Percentiles rank a stretch among this genome's conserved stretches.
phyloP scores from a whole-genome alignment of 2,797 vertebrate genomes.

The Ctenopoma multispine region DNA sequence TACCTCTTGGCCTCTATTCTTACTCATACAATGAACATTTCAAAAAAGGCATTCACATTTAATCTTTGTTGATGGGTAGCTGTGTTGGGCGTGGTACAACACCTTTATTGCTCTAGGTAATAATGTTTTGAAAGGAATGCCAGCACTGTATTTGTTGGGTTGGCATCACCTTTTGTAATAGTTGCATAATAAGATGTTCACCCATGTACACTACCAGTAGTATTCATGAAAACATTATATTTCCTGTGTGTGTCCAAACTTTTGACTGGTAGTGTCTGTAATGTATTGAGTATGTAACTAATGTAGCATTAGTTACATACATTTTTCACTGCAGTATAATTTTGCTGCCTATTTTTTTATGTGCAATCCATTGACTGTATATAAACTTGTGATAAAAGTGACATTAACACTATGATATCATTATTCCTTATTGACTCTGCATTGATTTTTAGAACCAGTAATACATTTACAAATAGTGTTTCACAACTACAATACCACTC shows the following conservation, averaged over 20 bases:
- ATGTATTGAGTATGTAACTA: too few species aligned
- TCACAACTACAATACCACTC: slow-evolving; percentile 12
- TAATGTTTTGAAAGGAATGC: neutral
- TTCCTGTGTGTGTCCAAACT: too few species aligned
- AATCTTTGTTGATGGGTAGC: neutral
- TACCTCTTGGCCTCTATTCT: slow-evolving; percentile 4
- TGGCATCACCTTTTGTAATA: neutral
- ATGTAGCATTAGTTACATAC: neutral
- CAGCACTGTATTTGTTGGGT: neutral
- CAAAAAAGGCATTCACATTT: neutral
- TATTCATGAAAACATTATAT: too few species aligned
- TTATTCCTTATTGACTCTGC: slow-evolving; percentile 1
- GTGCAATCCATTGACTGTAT: neutral
- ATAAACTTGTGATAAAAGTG: neutral
- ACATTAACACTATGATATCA: neutral
- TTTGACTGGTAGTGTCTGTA: too few species aligned
- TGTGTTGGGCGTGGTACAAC: neutral
- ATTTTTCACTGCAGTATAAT: slow-evolving; percentile 6
- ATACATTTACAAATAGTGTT: slow-evolving; percentile 3
- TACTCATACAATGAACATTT: neutral
- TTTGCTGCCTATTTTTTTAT: neutral
- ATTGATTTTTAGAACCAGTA: neutral
- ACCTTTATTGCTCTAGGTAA: neutral
- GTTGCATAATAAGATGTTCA: too few species aligned
- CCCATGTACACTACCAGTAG: too few species aligned